Percentiles rank a stretch among this genome's conserved stretches.
Conservation (phyloP, 2,888 invertebrate genomes). For the Amiota mariae region DNA sequence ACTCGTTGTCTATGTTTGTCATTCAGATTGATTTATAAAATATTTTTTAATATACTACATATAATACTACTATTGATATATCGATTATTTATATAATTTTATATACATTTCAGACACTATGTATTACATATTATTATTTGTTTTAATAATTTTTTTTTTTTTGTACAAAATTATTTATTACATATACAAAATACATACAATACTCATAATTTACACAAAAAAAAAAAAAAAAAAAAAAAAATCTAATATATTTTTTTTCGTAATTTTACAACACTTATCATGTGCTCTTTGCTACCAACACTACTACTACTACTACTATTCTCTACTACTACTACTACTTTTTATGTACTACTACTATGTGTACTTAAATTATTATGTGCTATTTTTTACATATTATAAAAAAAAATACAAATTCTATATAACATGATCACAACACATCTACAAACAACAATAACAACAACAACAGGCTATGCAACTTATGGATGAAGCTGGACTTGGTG, state of each 20-base stretch:
- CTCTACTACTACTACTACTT: conserved; percentile 34
- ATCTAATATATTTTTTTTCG: background rate
- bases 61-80: too few relatives aligned
- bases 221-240: background rate
- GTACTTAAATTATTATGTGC: conserved; percentile 22
- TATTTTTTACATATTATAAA: conserved; percentile 25
- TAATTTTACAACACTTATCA: conserved; percentile 19
- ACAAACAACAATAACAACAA: conserved; percentile 39
- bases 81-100: too few relatives aligned
- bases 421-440: conserved; percentile 48
- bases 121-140: too few relatives aligned
- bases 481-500: conserved; percentile 91
- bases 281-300: conserved; percentile 17
- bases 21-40: too few relatives aligned
- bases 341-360: conserved; percentile 6
- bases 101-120: too few relatives aligned
- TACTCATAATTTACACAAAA: background rate
- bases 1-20: too few relatives aligned
- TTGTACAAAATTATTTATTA: background rate
- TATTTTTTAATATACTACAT: too few relatives aligned
- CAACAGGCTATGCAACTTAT: conserved; percentile 92
- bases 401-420: conserved; percentile 29
- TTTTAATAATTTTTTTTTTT: background rate
- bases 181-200: background rate
- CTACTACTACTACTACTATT: conserved; percentile 16